Evolutionary conservation across 2,888 invertebrate species (phyloP), one percentile per base, ranked within the genome.

Genomic region (Lasioglossum villosulum): DNA sequence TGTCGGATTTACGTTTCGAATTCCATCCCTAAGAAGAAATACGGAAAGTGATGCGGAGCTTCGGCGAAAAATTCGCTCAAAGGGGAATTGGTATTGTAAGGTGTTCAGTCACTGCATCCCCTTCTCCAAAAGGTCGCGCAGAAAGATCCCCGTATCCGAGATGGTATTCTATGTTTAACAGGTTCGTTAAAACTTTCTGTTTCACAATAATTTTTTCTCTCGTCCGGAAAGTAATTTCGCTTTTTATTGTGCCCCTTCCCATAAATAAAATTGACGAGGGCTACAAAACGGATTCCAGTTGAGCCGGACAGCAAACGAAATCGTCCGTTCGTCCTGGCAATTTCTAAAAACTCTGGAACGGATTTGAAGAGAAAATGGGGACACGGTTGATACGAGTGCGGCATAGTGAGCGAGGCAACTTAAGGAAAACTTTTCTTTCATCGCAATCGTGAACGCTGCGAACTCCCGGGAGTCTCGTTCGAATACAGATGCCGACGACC

Each of bases 401-500:
- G 63, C 66, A 45, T 76, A 66, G 52, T 10, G 59, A 59, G 14
- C 14, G 59, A 0, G 48, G 48, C n/a, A 52, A 68, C 68, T 34
- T 30, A 30, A 27, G 48, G 42, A 4, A 37, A 76, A 68, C n/a
- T 76, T 76, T 76, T 37, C 76, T 66, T 68, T 68, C 48, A 37
- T 76, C 76, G 30, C 34, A n/a, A 42, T 23, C 23, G 71, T 30
- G 39, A 78, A 59, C 71, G 39, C 42, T 34, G 42, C 63, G 52
- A 63, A 86, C 66, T 63, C 75, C 37, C 52, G 16, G 19, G 56
- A 72, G 75, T 23, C 30, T n/a, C 52, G 74, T 86, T 66, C 39
- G 74, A 52, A 74, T 76, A 74, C 59, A 75, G 59, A 78, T 78
- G 78, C 27, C 78, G 71, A 10, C 78, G 39, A 56, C 56, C 59